These are phyloP conservation scores for Biston stratarius DNA, from an alignment of 2,888 invertebrate genomes.

Conservation along the genomic window DNA sequence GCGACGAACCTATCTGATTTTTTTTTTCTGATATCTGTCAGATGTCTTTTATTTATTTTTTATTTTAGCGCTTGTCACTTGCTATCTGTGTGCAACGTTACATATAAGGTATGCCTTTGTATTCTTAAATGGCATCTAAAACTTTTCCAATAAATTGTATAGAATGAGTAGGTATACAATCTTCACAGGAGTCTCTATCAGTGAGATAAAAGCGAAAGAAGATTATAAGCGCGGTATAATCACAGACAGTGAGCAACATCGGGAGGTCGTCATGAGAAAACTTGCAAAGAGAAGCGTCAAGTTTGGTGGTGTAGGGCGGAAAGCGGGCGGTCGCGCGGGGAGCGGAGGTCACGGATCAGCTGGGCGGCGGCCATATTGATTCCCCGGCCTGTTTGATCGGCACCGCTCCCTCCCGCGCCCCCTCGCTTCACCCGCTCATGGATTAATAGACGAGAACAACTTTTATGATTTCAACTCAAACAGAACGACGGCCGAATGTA, in stretches of 20 bases:
- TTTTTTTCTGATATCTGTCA: too few relatives aligned
- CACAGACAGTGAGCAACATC: constrained; percentile 53
- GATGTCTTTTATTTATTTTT: too few relatives aligned
- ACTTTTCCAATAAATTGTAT: constrained; percentile 19
- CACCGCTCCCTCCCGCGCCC: constrained; percentile 70
- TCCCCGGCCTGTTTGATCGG: constrained; percentile 85
- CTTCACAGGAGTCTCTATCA: constrained; percentile 19
- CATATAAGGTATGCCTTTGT: background rate
- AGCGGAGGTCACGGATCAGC: constrained; percentile 84
- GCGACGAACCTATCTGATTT: too few relatives aligned
- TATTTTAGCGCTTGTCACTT: too few relatives aligned
- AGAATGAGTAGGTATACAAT: constrained; percentile 15
- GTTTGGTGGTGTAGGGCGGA: constrained; percentile 64
- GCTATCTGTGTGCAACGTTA: background rate
- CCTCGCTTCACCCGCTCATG: constrained; percentile 62
- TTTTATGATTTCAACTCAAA: constrained; percentile 86
- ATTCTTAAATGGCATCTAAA: constrained; percentile 17
- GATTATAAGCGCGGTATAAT: constrained; percentile 46
- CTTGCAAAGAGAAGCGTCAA: constrained; percentile 73
- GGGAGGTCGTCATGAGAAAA: constrained; percentile 68
- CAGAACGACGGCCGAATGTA: constrained; percentile 65
- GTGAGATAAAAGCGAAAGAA: constrained; percentile 33
- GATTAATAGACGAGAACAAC: constrained; percentile 85
- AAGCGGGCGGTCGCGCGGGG: constrained; percentile 63
- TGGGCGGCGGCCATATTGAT: constrained; percentile 86